Evolutionary conservation across 2,797 vertebrate genomes (phyloP).

Genomic region (Poeciliopsis turneri): DNA sequence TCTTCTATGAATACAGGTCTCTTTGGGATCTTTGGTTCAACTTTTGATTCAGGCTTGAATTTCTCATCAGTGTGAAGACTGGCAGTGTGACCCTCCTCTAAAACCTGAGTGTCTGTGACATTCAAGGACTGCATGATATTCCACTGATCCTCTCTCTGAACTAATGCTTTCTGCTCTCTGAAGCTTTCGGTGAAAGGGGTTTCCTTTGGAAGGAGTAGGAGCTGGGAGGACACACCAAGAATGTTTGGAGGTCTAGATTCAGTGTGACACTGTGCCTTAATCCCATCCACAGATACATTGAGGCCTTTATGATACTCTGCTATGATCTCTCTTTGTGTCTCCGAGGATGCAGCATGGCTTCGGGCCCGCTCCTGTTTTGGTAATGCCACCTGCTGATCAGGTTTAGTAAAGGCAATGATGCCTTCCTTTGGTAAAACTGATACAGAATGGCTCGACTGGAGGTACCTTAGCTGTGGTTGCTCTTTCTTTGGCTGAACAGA

Average conservation of each 20-base stretch:
- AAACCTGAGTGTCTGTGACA: constrained; percentile 70
- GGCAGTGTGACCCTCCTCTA: constrained; percentile 75
- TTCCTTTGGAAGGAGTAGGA: constrained; percentile 81
- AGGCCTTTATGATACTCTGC: constrained; percentile 74
- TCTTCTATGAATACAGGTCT: constrained; percentile 73
- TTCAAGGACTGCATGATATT: constrained; percentile 76
- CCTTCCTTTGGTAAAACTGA: constrained; percentile 81
- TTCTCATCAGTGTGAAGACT: constrained; percentile 63
- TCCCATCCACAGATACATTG: constrained; percentile 53
- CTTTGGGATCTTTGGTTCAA: constrained; percentile 77
- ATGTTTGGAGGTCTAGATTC: constrained; percentile 68
- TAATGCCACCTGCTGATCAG: constrained; percentile 67
- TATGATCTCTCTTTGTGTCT: constrained; percentile 73
- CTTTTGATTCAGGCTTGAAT: constrained; percentile 58
- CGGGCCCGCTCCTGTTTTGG: constrained; percentile 77
- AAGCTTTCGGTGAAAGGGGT: constrained; percentile 45
- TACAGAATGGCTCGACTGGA: constrained; percentile 68
- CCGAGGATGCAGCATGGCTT: constrained; percentile 63
- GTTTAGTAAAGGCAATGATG: constrained; percentile 58
- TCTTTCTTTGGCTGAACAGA: constrained; percentile 66
- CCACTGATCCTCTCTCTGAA: constrained; percentile 83
- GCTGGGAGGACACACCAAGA: constrained; percentile 71
- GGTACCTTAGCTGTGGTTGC: constrained; percentile 54
- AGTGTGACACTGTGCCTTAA: constrained; percentile 51
- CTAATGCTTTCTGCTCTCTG: constrained; percentile 75